Percentiles rank a stretch among this genome's conserved stretches.
Conservation (phyloP, 2,113 vertebrate genomes). For the Sander vitreus region DNA sequence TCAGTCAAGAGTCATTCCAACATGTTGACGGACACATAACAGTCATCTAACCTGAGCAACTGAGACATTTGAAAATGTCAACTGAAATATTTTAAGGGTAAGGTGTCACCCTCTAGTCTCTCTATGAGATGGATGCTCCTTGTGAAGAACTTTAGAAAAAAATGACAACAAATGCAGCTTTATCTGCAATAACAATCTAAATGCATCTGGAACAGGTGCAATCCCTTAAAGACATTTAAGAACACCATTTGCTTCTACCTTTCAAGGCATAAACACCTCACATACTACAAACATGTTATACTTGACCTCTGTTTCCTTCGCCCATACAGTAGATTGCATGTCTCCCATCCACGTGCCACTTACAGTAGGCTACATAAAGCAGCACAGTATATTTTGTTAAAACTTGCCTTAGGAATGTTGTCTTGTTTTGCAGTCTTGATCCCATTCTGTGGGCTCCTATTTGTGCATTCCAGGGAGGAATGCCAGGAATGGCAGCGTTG, state of each 20-base stretch:
- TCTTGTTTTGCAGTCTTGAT: conserved; percentile 68
- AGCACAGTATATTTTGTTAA: conserved; percentile 60
- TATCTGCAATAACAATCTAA: neutral
- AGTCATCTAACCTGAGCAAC: neutral
- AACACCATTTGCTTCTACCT: neutral
- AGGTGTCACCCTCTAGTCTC: neutral
- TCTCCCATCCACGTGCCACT: neutral
- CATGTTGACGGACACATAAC: neutral
- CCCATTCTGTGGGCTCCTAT: conserved; percentile 62
- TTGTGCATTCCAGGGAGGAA: conserved; percentile 68
- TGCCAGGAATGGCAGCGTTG: conserved; percentile 70
- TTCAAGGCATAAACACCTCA: neutral
- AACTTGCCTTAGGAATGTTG: conserved; percentile 79
- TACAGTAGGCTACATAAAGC: conserved; percentile 51
- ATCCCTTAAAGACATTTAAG: neutral
- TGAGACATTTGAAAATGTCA: neutral
- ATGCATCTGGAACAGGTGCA: neutral
- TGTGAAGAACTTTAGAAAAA: neutral
- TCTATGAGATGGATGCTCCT: neutral
- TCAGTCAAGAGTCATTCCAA: conserved; percentile 37
- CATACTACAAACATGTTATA: neutral
- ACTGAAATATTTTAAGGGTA: neutral
- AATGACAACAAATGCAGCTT: neutral
- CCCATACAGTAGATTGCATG: neutral
- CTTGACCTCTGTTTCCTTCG: neutral